Base-by-base conservation (phyloP, 2,888 invertebrate genomes). In the Cerceris rybyensis region DNA sequence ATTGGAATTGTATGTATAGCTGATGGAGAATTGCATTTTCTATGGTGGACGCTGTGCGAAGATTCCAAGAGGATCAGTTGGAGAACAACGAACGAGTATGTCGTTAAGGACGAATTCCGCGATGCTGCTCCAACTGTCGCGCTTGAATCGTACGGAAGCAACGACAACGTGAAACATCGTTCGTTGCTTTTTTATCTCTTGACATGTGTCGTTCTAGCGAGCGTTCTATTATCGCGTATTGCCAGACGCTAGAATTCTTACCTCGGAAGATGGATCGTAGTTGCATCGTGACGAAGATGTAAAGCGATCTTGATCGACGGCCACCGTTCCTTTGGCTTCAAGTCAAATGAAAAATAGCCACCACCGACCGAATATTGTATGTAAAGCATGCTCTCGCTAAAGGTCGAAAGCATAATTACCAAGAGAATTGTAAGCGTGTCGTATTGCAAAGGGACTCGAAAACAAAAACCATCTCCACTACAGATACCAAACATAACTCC, bases 101-200 rank as follows among this genome's bases (percentile, higher is more conserved):
- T 72, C 17, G 67, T 67, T 72, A 67, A 67, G 67, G 39, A 58
- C 63, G 63, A 69, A 69, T 71, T 66, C 59, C 14, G 43, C 42
- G 42, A 64, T 70, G 61, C 55, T 46, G 43, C 17, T 43, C 43
- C 64, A 49, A 46, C 46, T 11, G 46, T 46, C 8, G 16, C 42
- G 63, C n/a, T 39, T 6, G 41, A 55, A 63, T 64, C 70, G 55
- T 55, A 13, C 42, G 49, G 13, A 70, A 46, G 16, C 4, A 39
- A 14, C 13, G 11, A 42, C 55, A 57, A 64, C 43, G 49, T 64
- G 8, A 11, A 11, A 46, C 11, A 46, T 46, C 46, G 9, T 28
- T 11, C 9, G 46, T 46, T 46, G 8, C 46, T 11, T 46, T 46
- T 46, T 46, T 46, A 11, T 46, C 11, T 46, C 8, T 46, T 46